phyloP scores from a whole-genome alignment of 2,888 invertebrate genomes.

The Choristoneura rosaceana region DNA sequence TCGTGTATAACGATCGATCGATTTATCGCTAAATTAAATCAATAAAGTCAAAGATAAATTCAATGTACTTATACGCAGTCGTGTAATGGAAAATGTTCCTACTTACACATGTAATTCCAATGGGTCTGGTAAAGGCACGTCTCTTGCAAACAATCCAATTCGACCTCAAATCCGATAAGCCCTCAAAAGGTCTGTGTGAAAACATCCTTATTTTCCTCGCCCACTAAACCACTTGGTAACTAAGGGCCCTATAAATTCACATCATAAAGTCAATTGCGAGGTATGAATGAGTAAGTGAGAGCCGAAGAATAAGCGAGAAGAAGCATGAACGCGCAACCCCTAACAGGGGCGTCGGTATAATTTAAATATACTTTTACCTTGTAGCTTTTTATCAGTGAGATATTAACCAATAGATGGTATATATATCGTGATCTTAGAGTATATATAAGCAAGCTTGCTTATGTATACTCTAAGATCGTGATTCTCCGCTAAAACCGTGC shows the following conservation, averaged over 20 bases:
- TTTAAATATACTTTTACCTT: slow-evolving; percentile 59
- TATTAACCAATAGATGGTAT: no score
- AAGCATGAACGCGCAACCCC: background rate
- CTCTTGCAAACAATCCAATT: slow-evolving; percentile 27
- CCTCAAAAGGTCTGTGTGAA: slow-evolving; percentile 19
- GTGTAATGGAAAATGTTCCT: background rate
- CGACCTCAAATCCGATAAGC: slow-evolving; percentile 29
- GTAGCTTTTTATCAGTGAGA: background rate
- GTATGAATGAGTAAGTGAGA: background rate
- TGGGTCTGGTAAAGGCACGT: background rate
- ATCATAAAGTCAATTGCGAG: slow-evolving; percentile 13
- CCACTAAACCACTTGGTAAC: slow-evolving; percentile 1
- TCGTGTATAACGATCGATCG: no score
- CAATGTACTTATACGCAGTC: background rate
- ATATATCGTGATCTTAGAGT: no score
- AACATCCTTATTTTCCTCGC: slow-evolving; percentile 10
- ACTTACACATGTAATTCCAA: background rate
- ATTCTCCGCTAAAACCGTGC: no score
- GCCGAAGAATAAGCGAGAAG: background rate
- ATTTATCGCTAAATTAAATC: no score
- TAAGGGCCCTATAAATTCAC: slow-evolving; percentile 1
- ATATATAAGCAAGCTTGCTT: no score
- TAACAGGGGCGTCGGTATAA: slow-evolving; percentile 31
- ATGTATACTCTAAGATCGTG: no score
- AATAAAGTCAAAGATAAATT: background rate